phyloP scores from a whole-genome alignment of 2,888 invertebrate genomes.

The Polydrusus pterygomalis region DNA sequence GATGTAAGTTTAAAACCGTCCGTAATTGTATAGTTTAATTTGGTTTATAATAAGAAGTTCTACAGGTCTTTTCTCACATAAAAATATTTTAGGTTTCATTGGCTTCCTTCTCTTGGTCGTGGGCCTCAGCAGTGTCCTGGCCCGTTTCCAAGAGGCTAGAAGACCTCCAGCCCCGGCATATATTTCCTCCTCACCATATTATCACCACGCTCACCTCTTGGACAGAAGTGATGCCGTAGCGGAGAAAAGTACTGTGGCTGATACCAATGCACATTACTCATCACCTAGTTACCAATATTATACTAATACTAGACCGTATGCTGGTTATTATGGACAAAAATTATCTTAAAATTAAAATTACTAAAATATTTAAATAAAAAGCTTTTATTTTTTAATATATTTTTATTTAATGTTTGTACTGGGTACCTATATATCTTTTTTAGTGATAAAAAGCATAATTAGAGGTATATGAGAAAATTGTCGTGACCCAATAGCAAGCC shows the following conservation, averaged over 20 bases:
- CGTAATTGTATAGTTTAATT: too few relatives aligned
- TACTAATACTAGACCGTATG: constrained; percentile 20
- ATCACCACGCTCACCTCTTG: constrained; percentile 39
- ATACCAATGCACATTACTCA: not conserved
- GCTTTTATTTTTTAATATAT: too few relatives aligned
- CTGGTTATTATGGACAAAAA: constrained; percentile 30
- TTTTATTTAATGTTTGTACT: too few relatives aligned
- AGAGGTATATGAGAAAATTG: too few relatives aligned
- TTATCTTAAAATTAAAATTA: not conserved
- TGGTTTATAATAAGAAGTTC: too few relatives aligned
- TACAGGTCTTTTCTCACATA: too few relatives aligned
- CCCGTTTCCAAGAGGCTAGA: constrained; percentile 67
- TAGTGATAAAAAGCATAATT: too few relatives aligned
- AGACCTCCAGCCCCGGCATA: constrained; percentile 54
- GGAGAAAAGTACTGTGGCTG: constrained; percentile 30
- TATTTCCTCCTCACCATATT: constrained; percentile 37
- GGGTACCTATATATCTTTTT: too few relatives aligned
- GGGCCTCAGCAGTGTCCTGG: constrained; percentile 69
- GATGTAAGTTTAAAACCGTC: too few relatives aligned
- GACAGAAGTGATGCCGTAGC: constrained; percentile 46
- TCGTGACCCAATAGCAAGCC: too few relatives aligned
- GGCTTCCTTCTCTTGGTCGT: constrained; percentile 76
- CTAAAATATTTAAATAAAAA: not conserved
- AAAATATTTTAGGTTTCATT: constrained; percentile 72
- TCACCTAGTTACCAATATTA: constrained; percentile 42